A percentile compares a stretch with the other conserved stretches of the same genome.
phyloP scores from a whole-genome alignment of 2,113 vertebrate species.

The Symphodus melops region DNA sequence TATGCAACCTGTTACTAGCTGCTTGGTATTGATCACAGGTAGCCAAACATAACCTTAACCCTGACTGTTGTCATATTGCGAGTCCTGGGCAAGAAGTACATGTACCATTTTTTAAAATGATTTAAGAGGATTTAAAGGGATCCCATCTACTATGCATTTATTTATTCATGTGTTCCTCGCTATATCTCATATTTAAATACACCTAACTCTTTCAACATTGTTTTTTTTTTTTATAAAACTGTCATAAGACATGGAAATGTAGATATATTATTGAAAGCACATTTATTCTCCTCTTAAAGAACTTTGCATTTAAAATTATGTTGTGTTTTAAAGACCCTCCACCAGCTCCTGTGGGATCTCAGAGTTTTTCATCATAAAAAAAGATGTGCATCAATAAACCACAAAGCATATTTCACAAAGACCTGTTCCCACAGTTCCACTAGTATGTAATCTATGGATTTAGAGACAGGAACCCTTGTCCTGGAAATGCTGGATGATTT shows the following conservation, averaged over 20 bases:
- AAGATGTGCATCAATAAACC: constrained; percentile 16
- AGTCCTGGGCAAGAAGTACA: background rate
- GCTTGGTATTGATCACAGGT: too few species aligned
- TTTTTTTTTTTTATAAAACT: background rate
- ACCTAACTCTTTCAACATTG: too few species aligned
- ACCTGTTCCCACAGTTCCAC: constrained; percentile 51
- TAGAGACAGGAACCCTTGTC: constrained; percentile 63
- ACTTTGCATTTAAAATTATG: too few species aligned
- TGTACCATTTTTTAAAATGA: too few species aligned
- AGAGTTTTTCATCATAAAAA: constrained; percentile 2
- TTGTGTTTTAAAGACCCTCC: background rate
- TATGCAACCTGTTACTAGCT: background rate
- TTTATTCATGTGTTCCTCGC: too few species aligned
- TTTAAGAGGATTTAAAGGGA: too few species aligned
- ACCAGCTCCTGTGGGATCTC: background rate
- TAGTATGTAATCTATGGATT: constrained; percentile 68
- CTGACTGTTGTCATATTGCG: too few species aligned
- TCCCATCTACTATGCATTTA: too few species aligned
- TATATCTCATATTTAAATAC: too few species aligned
- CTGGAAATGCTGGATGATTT: constrained; percentile 74
- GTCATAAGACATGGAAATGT: background rate
- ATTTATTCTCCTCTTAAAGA: too few species aligned
- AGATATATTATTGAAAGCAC: background rate
- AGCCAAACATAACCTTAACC: background rate
- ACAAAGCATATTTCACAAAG: constrained; percentile 16